Percentiles rank a stretch among this genome's conserved stretches.
phyloP scores from a whole-genome alignment of 2,113 vertebrate genomes.

The Microtus montanus region DNA sequence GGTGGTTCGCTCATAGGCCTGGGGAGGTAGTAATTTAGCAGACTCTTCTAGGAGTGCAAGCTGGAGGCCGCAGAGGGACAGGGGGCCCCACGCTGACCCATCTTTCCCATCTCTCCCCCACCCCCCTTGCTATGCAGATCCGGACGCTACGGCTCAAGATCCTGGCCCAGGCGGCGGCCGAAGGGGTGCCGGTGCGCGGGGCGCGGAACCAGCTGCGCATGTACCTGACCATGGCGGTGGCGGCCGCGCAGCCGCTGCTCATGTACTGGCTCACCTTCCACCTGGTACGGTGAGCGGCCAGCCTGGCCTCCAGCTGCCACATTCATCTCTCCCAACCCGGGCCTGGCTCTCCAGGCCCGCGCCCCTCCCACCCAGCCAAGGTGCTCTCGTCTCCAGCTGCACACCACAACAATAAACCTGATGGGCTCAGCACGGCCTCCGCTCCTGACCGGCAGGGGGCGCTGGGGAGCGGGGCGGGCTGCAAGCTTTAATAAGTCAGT shows the following conservation, averaged over 20 bases:
- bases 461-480: neutral
- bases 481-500: conserved; percentile 50
- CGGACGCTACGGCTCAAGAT: conserved; percentile 93
- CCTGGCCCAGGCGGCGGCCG: conserved; percentile 90
- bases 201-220: conserved; percentile 93
- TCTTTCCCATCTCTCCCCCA: no score
- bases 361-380: neutral
- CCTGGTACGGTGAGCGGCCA: conserved; percentile 88
- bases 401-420: conserved; percentile 73
- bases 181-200: conserved; percentile 89
- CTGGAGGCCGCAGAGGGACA: neutral
- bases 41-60: neutral
- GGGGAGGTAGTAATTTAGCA: neutral
- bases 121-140: conserved; percentile 83
- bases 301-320: accelerated
- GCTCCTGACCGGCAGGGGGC: conserved; percentile 20
- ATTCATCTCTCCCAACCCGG: neutral
- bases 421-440: neutral
- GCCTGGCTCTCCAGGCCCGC: neutral
- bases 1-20: neutral
- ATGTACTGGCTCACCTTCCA: conserved; percentile 98
- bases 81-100: neutral
- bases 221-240: conserved; percentile 95
- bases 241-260: conserved; percentile 91
- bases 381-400: conserved; percentile 53